Conservation (phyloP, 2,797 vertebrate species). For the Pantherophis alleghaniensis region DNA sequence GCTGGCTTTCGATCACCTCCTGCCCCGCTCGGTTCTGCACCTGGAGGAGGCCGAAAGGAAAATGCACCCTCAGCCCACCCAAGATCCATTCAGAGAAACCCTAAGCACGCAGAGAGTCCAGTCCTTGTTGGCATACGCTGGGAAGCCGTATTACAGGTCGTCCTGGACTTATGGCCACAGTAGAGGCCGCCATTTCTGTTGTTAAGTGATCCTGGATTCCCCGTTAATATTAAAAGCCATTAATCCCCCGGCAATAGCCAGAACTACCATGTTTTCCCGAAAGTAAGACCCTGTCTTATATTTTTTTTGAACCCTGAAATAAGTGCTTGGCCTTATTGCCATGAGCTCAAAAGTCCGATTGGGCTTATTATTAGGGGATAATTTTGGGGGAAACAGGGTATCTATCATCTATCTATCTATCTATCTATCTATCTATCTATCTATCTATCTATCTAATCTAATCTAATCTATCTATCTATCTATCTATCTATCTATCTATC, state of each 20-base stretch:
- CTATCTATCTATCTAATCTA: too few relatives aligned
- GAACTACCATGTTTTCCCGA: too few relatives aligned
- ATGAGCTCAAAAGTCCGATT: too few relatives aligned
- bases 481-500: too few relatives aligned
- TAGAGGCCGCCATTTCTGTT: neutral
- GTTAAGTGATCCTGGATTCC: neutral
- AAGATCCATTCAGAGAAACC: neutral
- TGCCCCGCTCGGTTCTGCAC: neutral
- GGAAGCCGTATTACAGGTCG: neutral
- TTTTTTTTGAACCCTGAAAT: too few relatives aligned
- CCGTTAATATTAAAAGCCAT: neutral
- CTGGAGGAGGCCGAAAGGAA: neutral
- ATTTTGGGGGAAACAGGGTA: too few relatives aligned
- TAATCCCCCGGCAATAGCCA: neutral
- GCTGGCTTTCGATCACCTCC: neutral
- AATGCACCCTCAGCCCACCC: neutral
- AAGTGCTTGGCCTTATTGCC: too few relatives aligned
- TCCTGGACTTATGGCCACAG: neutral
- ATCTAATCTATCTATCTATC: too few relatives aligned
- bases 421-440: too few relatives aligned
- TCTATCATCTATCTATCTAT: too few relatives aligned
- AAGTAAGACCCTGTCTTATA: too few relatives aligned
- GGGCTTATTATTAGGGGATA: too few relatives aligned
- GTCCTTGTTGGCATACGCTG: neutral
- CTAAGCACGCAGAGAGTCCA: accelerated